Conservation (phyloP, 2,888 invertebrate genomes). For the Cephus spinipes region DNA sequence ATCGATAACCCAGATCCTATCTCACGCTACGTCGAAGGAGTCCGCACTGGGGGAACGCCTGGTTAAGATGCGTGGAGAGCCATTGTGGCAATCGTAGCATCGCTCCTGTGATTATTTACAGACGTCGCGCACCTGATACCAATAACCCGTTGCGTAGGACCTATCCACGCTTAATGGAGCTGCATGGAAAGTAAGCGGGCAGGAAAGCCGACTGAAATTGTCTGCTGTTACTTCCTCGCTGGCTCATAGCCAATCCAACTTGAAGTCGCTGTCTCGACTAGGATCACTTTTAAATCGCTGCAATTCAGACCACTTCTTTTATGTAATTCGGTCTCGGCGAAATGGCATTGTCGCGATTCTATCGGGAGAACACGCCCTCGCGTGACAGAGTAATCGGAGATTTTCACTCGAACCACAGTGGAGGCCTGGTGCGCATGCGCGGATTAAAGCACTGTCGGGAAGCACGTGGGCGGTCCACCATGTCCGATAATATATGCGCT, state of each 20-base stretch:
- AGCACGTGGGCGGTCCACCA: constrained; percentile 39
- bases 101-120: neutral
- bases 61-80: neutral
- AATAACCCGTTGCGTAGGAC: constrained; percentile 17
- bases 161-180: neutral
- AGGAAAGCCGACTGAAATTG: neutral
- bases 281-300: neutral
- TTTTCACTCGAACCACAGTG: no score
- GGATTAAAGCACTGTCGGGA: constrained; percentile 33
- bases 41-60: neutral
- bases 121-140: constrained; percentile 25
- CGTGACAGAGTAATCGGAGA: no score
- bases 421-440: neutral
- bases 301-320: neutral
- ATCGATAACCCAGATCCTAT: neutral
- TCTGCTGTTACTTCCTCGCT: constrained; percentile 2
- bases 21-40: neutral
- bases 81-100: neutral
- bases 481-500: constrained; percentile 32
- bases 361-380: neutral
- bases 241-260: neutral
- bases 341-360: neutral
- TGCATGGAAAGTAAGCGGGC: neutral
- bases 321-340: neutral
- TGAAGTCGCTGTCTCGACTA: constrained; percentile 3